phyloP scores from a whole-genome alignment of 2,888 invertebrate species.

The Acleris literana region DNA sequence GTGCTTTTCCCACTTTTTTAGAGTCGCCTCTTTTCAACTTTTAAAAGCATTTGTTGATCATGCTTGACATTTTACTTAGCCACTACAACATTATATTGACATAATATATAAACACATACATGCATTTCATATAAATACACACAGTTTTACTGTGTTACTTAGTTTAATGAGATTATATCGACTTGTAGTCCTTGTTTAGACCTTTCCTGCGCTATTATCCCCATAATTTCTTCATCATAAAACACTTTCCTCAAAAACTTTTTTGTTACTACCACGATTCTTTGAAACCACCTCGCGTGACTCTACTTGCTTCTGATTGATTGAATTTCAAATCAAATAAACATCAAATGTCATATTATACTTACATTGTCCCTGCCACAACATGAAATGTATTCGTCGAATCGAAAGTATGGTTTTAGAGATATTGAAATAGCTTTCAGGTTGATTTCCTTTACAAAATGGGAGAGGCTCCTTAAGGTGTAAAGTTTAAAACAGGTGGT shows the following conservation, averaged over 20 bases:
- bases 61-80: too few species aligned
- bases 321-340: conserved; percentile 38
- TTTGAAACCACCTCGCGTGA: conserved; percentile 31
- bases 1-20: too few species aligned
- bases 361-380: conserved; percentile 19
- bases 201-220: not conserved
- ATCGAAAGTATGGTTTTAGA: conserved; percentile 23
- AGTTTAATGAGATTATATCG: too few species aligned
- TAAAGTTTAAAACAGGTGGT: not conserved
- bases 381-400: conserved; percentile 14
- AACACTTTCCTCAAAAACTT: conserved; percentile 10
- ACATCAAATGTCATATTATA: conserved; percentile 36
- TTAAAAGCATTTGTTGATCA: too few species aligned
- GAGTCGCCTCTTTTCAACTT: too few species aligned
- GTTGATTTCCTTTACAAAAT: conserved; percentile 4
- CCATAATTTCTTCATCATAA: conserved; percentile 12
- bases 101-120: too few species aligned
- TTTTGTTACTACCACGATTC: conserved; percentile 30
- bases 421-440: conserved; percentile 1
- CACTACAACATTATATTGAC: too few species aligned
- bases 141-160: too few species aligned
- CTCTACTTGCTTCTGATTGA: conserved; percentile 34
- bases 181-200: not conserved
- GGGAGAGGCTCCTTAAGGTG: not conserved
- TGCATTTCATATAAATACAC: too few species aligned